Base-by-base conservation (phyloP, 2,888 invertebrate genomes). In the Sericinus montela region DNA sequence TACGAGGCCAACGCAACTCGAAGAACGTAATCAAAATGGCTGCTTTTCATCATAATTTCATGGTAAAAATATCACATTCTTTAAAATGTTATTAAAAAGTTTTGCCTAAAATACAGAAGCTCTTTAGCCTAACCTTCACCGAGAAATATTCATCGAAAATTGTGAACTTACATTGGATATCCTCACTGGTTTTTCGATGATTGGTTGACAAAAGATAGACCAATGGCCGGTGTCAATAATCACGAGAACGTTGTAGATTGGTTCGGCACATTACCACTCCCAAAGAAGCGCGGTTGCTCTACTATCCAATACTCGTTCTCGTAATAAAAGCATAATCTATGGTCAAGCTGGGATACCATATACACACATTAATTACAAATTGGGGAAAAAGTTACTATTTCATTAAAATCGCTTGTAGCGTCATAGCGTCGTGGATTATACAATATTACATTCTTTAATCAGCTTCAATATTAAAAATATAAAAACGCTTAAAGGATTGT, bases 121-220 rank as follows among this genome's bases (percentile, higher is more conserved):
- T 48, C 55, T 58, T 63, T 69, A 65, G 63, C 56, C 63, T 65
- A 61, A 59, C 65, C 72, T 72, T 76, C 65, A 50, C 62, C 58
- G 69, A 60, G 62, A 61, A 72, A 72, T 76, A 76, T 70, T 82
- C 68, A 69, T 65, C 65, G 75, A 80, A 81, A 75, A 76, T 77
- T 78, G 79, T 72, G 75, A 79, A 88, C 87, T 88, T 88, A 88
- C 88, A 85, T 82, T 81, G 80, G 75, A 70, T 64, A 63, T 80
- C 74, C 80, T 87, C 78, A 81, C 92, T 92, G 93, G 92, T 94
- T 92, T 94, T 92, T 91, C 94, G 91, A 94, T 94, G 95, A 95
- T 95, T 95, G 95, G 95, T 93, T 93, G 93, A 92, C 92, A 91
- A 93, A 92, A 91, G 92, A 91, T 93, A 93, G 93, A 93, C 93